Percentiles rank a stretch among this genome's conserved stretches.
Conservation (phyloP, 2,888 invertebrate species). For the Brachynemurus nebulosus region DNA sequence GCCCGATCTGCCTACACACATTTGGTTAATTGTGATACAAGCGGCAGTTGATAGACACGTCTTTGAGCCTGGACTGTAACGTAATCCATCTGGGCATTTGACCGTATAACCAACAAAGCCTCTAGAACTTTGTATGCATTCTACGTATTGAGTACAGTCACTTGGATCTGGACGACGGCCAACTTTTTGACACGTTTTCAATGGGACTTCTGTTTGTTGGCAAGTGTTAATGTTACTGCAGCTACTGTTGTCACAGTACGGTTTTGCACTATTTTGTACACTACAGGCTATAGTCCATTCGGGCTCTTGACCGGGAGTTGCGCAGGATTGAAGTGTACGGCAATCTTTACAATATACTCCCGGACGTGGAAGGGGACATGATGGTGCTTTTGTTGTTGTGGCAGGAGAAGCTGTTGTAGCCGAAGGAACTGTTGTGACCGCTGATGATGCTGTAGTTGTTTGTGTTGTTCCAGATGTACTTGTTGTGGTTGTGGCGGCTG, state of each 20-base stretch:
- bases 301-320: neutral
- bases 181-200: neutral
- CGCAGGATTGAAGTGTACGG: constrained; percentile 5
- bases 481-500: constrained; percentile 5
- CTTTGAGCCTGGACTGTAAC: neutral
- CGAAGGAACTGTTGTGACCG: neutral
- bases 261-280: neutral
- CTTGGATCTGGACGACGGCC: constrained; percentile 7
- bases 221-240: neutral
- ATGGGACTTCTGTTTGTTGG: neutral
- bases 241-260: constrained; percentile 5
- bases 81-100: neutral
- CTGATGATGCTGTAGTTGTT: neutral
- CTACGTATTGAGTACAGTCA: constrained; percentile 9
- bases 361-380: neutral
- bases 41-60: neutral
- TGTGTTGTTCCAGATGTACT: constrained; percentile 8
- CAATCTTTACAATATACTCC: constrained; percentile 9
- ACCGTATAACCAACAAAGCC: neutral
- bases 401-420: neutral
- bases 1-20: neutral
- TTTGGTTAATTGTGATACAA: neutral
- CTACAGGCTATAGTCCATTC: constrained; percentile 1
- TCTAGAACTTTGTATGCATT: neutral
- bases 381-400: neutral